These are phyloP conservation scores for Pontoporia blainvillei DNA, from an alignment of 2,113 vertebrate genomes.

Conservation along the genomic window DNA sequence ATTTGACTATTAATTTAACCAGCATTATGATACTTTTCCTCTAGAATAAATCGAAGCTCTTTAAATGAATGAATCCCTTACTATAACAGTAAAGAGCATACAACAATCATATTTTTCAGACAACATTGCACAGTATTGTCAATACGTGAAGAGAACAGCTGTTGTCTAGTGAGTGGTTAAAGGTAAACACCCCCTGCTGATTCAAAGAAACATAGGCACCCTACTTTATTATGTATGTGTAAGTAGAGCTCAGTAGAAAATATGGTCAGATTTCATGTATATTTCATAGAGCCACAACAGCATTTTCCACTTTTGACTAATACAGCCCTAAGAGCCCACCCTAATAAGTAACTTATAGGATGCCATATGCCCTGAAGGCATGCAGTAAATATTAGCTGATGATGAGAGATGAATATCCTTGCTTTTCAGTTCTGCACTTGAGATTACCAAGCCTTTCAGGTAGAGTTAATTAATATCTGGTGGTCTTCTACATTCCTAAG, in stretches of 20 bases:
- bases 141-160: conserved; percentile 58
- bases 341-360: neutral
- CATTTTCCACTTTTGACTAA: conserved; percentile 19
- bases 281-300: conserved; percentile 50
- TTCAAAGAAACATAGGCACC: conserved; percentile 35
- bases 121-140: conserved; percentile 29
- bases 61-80: conserved; percentile 60
- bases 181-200: conserved; percentile 51
- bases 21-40: conserved; percentile 53
- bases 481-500: neutral
- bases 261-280: conserved; percentile 49
- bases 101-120: conserved; percentile 66
- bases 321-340: neutral
- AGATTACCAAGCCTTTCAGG: neutral
- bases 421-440: neutral
- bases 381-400: neutral
- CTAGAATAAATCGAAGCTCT: conserved; percentile 55
- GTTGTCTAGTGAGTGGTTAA: conserved; percentile 56
- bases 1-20: conserved; percentile 65
- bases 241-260: conserved; percentile 55
- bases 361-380: neutral
- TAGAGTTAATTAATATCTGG: conserved; percentile 25
- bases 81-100: conserved; percentile 60
- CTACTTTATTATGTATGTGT: conserved; percentile 55
- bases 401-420: neutral